Base-by-base conservation (phyloP, 1,140 invertebrate species). In the Apocrypta bakeri region DNA sequence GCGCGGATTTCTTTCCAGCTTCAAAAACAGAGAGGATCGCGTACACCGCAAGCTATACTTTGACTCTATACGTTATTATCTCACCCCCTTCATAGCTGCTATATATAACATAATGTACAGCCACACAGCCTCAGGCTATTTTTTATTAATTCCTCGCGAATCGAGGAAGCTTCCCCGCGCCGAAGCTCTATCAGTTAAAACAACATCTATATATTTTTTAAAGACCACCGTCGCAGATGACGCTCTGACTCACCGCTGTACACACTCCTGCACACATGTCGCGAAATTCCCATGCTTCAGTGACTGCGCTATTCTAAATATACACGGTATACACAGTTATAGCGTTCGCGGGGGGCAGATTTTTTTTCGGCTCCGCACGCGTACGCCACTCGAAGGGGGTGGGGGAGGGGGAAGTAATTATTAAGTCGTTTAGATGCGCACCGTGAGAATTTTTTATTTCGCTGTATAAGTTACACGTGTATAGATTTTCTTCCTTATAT, bases 61-160 rank as follows among this genome's bases (percentile, higher is more conserved):
- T 71, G 68, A 31, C 27, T 37, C 27, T 71, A 1, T 71, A n/a
- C 27, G 0, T 4, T 31, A 31, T 27, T 29, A 27, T 29, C 64
- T 24, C 24, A 25, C 25, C 24, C 25, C 63, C 64, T 9, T 9
- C 24, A 17, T 7, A 7, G 24, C 11, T 0, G 64, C 64, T 25
- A 25, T 7, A 7, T 29, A 25, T 12, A 25, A 66, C 1, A 66
- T 11, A 27, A 27, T 17, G 31, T 37, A 25, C 8, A 8, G n/a
- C 63, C 8, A 7, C 48, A 21, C 0, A 6, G 72, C 79, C 72
- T 1, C 24, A 0, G 72, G 72, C 72, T 81, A 24, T 81, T 81
- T 81, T 81, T 81, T 68, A 74, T 81, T 81, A 74, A 81, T 81
- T 81, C 79, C 25, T 75, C 33, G 37, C 72, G 64, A 80, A 80